Conservation (phyloP, 2,888 invertebrate species). For the Cheilosia impressa region DNA sequence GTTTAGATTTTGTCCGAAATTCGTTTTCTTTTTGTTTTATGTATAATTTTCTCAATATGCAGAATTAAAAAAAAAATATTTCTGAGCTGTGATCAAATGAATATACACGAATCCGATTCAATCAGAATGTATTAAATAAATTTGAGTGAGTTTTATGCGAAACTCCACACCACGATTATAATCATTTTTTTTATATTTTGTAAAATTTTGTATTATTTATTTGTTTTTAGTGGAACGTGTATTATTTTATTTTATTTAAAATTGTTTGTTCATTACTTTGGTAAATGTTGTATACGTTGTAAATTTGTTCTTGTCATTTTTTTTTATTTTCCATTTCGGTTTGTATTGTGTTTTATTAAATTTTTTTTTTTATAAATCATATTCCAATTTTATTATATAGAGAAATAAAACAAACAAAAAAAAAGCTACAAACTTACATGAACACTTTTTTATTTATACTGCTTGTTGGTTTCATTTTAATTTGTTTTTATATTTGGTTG, state of each 20-base stretch:
- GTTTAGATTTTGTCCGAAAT: constrained; percentile 38
- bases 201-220: constrained; percentile 53
- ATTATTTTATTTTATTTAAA: constrained; percentile 37
- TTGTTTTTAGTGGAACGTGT: constrained; percentile 51
- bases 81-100: constrained; percentile 68
- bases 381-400: constrained; percentile 69
- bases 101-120: constrained; percentile 58
- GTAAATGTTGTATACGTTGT: constrained; percentile 47
- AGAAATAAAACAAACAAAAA: constrained; percentile 64
- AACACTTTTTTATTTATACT: constrained; percentile 51
- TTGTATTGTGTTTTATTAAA: constrained; percentile 25
- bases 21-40: constrained; percentile 66
- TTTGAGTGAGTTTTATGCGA: constrained; percentile 11
- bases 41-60: constrained; percentile 46
- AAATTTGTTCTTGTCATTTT: constrained; percentile 28
- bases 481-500: constrained; percentile 33
- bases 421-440: constrained; percentile 46
- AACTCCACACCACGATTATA: constrained; percentile 32
- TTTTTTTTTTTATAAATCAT: constrained; percentile 27
- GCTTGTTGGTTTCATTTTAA: constrained; percentile 14
- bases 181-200: constrained; percentile 9
- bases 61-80: constrained; percentile 54
- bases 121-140: constrained; percentile 44
- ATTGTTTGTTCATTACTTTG: constrained; percentile 24
- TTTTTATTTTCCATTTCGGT: constrained; percentile 32